Evolutionary conservation across 2,113 vertebrate genomes (phyloP).

Genomic region (Alligator mississippiensis): DNA sequence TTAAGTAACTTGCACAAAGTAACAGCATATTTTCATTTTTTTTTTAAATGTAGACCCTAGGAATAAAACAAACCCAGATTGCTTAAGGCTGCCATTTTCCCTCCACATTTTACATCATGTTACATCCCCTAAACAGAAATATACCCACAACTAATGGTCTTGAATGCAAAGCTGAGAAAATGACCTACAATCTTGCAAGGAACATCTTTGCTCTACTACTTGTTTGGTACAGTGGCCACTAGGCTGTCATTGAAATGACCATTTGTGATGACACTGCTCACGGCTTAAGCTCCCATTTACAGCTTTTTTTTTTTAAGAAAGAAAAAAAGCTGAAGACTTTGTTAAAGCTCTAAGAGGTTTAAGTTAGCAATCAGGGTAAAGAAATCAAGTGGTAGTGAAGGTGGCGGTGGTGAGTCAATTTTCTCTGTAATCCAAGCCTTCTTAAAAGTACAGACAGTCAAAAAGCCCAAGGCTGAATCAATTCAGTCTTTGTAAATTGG

Average conservation of each 20-base stretch:
- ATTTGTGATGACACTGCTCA: background rate
- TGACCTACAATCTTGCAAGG: background rate
- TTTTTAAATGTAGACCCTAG: background rate
- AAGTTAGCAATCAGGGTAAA: background rate
- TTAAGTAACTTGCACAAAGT: background rate
- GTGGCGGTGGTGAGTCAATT: background rate
- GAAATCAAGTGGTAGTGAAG: background rate
- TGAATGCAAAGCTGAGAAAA: conserved; percentile 1
- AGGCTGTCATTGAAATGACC: background rate
- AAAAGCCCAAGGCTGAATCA: no score
- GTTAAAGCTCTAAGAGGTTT: background rate
- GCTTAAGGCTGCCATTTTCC: background rate
- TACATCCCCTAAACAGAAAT: background rate
- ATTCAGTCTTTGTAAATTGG: no score
- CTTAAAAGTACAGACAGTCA: no score
- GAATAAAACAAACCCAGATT: background rate
- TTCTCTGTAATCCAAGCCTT: background rate
- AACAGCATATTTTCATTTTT: background rate
- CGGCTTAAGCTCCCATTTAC: background rate
- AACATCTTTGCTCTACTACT: background rate
- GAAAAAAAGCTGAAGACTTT: background rate
- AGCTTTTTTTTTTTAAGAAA: background rate
- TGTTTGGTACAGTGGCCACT: background rate
- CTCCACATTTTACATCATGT: background rate
- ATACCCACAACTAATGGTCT: background rate